Evolutionary conservation across 2,797 vertebrate species (phyloP).

Genomic region (Rallus crepitans): DNA sequence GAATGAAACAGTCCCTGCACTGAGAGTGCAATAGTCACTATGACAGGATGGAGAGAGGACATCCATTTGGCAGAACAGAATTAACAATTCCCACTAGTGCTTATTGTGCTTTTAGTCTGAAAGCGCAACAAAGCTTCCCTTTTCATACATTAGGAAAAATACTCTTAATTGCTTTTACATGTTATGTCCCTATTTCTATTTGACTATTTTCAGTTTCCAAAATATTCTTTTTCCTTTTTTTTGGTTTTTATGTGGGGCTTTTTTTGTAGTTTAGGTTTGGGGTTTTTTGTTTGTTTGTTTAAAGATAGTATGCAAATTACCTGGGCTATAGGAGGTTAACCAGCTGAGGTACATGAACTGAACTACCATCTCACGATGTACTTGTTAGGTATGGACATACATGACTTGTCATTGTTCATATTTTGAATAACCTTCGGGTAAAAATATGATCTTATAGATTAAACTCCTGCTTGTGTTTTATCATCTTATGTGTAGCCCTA

Average conservation of each 20-base stretch:
- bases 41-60: background rate
- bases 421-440: background rate
- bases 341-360: background rate
- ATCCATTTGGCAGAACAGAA: background rate
- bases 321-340: background rate
- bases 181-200: background rate
- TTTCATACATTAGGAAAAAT: background rate
- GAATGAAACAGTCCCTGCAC: background rate
- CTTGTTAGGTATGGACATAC: background rate
- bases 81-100: background rate
- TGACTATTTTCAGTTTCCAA: background rate
- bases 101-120: background rate
- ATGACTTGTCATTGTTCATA: background rate
- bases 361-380: background rate
- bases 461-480: background rate
- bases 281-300: background rate
- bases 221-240: background rate
- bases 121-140: background rate
- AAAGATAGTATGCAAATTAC: background rate
- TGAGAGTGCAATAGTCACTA: background rate
- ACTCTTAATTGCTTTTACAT: background rate
- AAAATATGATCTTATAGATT: background rate
- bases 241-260: background rate
- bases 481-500: background rate
- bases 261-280: background rate